A percentile compares a stretch with the other conserved stretches of the same genome.
These are phyloP conservation scores for Astyanax mexicanus DNA, from an alignment of 2,797 vertebrate genomes.

Conservation along the genomic window DNA sequence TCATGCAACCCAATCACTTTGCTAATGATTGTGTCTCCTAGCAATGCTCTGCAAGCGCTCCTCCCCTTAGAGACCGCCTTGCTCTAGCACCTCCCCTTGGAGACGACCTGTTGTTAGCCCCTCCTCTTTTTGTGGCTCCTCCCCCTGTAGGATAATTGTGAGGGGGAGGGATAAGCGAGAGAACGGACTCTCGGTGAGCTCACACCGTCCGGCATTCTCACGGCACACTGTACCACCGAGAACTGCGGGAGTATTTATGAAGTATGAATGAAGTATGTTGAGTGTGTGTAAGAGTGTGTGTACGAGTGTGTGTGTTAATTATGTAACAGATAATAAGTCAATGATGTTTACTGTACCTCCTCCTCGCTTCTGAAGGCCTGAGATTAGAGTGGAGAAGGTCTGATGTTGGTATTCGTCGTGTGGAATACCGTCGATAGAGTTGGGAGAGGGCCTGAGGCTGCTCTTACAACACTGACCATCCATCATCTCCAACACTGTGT, in stretches of 20 bases:
- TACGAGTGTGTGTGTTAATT: conserved; percentile 18
- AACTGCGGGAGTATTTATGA: conserved; percentile 29
- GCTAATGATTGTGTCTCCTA: conserved; percentile 65
- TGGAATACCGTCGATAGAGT: conserved; percentile 13
- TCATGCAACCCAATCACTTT: conserved; percentile 60
- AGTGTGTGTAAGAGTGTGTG: neutral
- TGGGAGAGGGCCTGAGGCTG: too few relatives aligned
- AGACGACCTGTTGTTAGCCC: conserved; percentile 23
- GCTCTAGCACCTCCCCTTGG: conserved; percentile 11
- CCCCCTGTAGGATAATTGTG: conserved; percentile 8
- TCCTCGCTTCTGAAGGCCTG: conserved; percentile 3
- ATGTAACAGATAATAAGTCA: neutral
- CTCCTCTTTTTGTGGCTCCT: conserved; percentile 34
- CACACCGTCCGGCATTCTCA: conserved; percentile 51
- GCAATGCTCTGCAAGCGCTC: conserved; percentile 59
- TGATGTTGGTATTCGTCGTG: conserved; percentile 16
- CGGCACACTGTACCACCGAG: conserved; percentile 25
- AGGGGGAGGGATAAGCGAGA: conserved; percentile 11
- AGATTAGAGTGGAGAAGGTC: conserved; percentile 14
- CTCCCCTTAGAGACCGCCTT: conserved; percentile 46
- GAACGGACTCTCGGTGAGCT: conserved; percentile 31
- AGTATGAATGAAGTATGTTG: conserved; percentile 7
- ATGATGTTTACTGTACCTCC: conserved; percentile 15
- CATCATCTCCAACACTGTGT: conserved; percentile 33
- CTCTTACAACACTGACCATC: conserved; percentile 30